These are phyloP conservation scores for Tineola bisselliella DNA, from an alignment of 2,888 invertebrate genomes.

Conservation along the genomic window DNA sequence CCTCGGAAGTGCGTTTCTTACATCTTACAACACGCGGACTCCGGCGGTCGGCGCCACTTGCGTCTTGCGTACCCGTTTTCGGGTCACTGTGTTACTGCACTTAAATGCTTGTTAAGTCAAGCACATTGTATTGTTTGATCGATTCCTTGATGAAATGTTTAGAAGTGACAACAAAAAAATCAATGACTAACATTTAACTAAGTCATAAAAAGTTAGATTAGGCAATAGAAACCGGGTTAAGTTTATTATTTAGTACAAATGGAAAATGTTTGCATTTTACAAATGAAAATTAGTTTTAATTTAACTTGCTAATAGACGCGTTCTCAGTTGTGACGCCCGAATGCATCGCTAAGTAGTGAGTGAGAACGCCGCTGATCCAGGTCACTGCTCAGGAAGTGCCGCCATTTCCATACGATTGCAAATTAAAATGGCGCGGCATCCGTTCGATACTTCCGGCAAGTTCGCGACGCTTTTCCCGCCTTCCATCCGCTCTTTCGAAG, in stretches of 20 bases:
- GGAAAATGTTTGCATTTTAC: constrained; percentile 7
- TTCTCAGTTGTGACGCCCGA: not conserved
- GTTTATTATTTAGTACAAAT: constrained; percentile 5
- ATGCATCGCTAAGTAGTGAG: not conserved
- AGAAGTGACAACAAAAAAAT: not conserved
- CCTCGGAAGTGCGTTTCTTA: constrained; percentile 36
- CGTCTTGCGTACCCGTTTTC: not conserved
- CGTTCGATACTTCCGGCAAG: constrained; percentile 38
- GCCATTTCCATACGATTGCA: constrained; percentile 47
- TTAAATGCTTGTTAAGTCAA: not conserved
- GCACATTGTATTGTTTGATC: not conserved
- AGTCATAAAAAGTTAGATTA: not conserved
- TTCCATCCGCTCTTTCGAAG: constrained; percentile 15
- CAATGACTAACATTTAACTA: not conserved
- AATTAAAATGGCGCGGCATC: constrained; percentile 43
- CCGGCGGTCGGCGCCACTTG: not conserved
- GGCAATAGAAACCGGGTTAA: not conserved
- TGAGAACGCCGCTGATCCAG: constrained; percentile 19
- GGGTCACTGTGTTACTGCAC: constrained; percentile 9
- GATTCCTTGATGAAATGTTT: not conserved
- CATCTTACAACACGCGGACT: constrained; percentile 1
- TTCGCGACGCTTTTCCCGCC: constrained; percentile 29
- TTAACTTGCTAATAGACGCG: not conserved
- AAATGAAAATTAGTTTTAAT: constrained; percentile 1
- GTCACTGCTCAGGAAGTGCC: constrained; percentile 37